Conservation (phyloP, 2,113 vertebrate species). For the Morone saxatilis region DNA sequence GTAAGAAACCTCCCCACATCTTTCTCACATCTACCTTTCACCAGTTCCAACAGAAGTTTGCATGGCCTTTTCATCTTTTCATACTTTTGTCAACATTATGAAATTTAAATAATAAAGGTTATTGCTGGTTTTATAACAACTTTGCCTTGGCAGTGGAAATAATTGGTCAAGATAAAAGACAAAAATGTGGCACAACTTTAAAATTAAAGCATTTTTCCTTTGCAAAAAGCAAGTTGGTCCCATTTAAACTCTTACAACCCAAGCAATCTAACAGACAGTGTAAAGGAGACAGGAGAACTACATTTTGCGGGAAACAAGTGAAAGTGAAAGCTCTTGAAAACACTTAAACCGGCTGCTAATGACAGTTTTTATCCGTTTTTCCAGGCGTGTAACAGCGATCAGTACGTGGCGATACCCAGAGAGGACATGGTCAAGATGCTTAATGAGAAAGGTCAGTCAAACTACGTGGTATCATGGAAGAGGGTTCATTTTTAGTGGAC, state of each 20-base stretch:
- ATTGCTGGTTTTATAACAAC: too few relatives aligned
- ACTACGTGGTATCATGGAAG: neutral
- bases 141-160: too few relatives aligned
- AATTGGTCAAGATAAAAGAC: neutral
- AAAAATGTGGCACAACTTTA: neutral
- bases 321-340: neutral
- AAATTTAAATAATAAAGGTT: too few relatives aligned
- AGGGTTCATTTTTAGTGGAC: neutral
- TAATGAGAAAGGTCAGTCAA: slow-evolving; percentile 65
- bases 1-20: neutral
- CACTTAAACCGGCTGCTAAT: neutral
- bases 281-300: too few relatives aligned
- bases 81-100: neutral
- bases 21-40: neutral
- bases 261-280: too few relatives aligned
- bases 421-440: slow-evolving; percentile 84
- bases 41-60: neutral
- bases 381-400: slow-evolving; percentile 88
- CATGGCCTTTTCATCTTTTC: neutral
- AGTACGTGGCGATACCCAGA: slow-evolving; percentile 86
- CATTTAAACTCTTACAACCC: too few relatives aligned
- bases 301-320: too few relatives aligned
- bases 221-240: too few relatives aligned
- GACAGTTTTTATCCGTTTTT: slow-evolving; percentile 33
- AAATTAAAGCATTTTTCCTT: too few relatives aligned